Conservation (phyloP, 1,140 invertebrate species). For the Alviniconcha marisindica region DNA sequence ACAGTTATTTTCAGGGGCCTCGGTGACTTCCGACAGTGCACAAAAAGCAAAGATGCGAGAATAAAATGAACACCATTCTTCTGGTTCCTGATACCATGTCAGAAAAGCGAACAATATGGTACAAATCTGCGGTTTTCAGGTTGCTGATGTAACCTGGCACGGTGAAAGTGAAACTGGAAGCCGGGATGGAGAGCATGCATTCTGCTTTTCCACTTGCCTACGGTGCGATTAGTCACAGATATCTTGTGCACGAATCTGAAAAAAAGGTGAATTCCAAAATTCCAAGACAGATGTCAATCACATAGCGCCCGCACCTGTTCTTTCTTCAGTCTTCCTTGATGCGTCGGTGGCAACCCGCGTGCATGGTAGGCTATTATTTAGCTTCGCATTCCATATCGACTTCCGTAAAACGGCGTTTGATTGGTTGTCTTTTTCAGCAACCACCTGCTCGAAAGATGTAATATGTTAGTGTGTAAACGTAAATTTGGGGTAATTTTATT, state of each 20-base stretch:
- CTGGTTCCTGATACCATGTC: background rate
- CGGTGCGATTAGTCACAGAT: too few species aligned
- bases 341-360: conserved; percentile 18
- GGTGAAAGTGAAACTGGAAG: conserved; percentile 1
- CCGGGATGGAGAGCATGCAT: background rate
- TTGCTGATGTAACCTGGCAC: background rate
- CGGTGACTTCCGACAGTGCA: too few species aligned
- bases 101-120: background rate
- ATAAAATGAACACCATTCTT: too few species aligned
- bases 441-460: conserved; percentile 8
- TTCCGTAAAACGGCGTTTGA: background rate
- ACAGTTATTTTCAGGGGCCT: too few species aligned
- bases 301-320: background rate
- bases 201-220: background rate
- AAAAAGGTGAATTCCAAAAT: background rate
- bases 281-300: background rate
- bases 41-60: too few species aligned
- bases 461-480: too few species aligned
- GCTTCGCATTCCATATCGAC: background rate
- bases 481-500: too few species aligned
- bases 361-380: conserved; percentile 4
- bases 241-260: too few species aligned
- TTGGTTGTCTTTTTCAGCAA: background rate
- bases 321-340: background rate
- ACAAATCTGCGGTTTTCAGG: background rate